phyloP scores from a whole-genome alignment of 2,797 vertebrate species.

The Pempheris klunzingeri region DNA sequence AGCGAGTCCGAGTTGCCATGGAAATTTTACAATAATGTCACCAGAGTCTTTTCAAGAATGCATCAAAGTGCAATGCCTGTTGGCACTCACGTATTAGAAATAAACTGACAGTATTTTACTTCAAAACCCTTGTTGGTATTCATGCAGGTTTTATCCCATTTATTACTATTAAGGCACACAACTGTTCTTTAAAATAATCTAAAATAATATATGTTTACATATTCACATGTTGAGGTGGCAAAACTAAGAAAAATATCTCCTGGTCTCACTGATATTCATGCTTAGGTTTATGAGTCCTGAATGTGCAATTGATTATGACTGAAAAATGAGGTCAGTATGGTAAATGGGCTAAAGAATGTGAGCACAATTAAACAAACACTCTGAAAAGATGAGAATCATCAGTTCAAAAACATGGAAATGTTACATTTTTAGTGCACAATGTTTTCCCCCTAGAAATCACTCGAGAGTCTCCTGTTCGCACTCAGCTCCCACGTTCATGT shows the following conservation, averaged over 20 bases:
- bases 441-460: background rate
- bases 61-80: constrained; percentile 16
- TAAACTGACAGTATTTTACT: constrained; percentile 1
- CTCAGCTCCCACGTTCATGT: background rate
- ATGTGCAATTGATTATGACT: background rate
- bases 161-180: background rate
- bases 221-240: background rate
- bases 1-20: constrained; percentile 52
- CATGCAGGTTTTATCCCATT: background rate
- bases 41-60: constrained; percentile 36
- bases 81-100: constrained; percentile 1
- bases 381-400: background rate
- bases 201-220: background rate
- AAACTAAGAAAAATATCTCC: background rate
- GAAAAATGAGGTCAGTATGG: background rate
- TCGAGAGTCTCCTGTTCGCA: background rate
- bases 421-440: background rate
- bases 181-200: background rate
- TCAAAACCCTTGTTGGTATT: background rate
- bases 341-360: background rate
- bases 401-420: background rate
- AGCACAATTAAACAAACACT: background rate
- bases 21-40: constrained; percentile 43
- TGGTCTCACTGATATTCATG: background rate
- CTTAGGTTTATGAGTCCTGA: background rate